Base-by-base conservation (phyloP, 2,797 vertebrate species). In the Pseudocheirus occidentalis region DNA sequence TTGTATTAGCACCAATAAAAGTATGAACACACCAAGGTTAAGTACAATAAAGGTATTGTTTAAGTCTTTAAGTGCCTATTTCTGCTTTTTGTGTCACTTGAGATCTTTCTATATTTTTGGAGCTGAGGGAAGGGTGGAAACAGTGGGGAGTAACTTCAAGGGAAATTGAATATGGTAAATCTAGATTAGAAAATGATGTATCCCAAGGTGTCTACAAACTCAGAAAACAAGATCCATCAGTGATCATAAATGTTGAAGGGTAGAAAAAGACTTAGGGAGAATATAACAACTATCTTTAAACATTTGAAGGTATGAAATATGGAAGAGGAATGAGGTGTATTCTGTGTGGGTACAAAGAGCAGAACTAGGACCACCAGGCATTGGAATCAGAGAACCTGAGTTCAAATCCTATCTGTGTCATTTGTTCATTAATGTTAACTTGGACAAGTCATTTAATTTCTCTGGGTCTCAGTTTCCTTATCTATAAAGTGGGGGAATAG, bases 1-100 rank as follows among this genome's bases (percentile, higher is more conserved):
- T 95, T 95, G 73, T 28, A 7, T 91, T 40, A 62, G 55, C 62
- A 92, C 52, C 93, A 93, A 58, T 93, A 95, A 96, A 89, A 57
- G 93, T 21, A 90, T 0, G 18, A 95, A 95, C 92, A 50, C 46
- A 73, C 1, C 14, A 14, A 52, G 53, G n/a, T 34, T 81, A 95
- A 93, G 92, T 3, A 7, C 1, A 89, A 59, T 46, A 93, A 94
- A 95, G 10, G 11, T 28, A 90, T 14, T 56, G 57, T 66, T 92
- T 89, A 94, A 89, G 73, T 90, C 52, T 81, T 55, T 73, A 92
- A 93, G 58, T 90, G 14, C 27, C 91, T 55, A 31, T 90, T 87
- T 96, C 53, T 50, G 53, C 1, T 81, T 73, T 73, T 90, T 28
- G 4, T 7, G 52, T 12, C 54, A 81, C 46, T 54, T 93, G 93